phyloP scores from a whole-genome alignment of 2,113 vertebrate species.

The Nerophis lumbriciformis region DNA sequence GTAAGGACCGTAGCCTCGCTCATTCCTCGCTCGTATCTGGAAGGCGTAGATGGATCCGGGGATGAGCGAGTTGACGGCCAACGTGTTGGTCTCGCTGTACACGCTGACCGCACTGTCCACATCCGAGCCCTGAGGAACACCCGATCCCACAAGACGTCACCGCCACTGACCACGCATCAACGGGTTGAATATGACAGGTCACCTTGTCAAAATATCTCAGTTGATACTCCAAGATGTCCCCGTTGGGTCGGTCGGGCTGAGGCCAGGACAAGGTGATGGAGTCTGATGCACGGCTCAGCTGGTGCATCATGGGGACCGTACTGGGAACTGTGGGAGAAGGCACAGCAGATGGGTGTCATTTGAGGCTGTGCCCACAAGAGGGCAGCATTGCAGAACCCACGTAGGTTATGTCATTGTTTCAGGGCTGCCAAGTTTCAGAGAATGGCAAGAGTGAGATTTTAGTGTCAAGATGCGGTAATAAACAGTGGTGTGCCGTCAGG shows the following conservation, averaged over 20 bases:
- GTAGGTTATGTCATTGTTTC: neutral
- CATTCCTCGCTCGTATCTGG: slow-evolving; percentile 90
- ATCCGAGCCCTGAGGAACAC: slow-evolving; percentile 80
- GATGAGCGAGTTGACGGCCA: slow-evolving; percentile 79
- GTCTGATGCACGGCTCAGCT: slow-evolving; percentile 83
- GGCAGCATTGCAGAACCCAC: slow-evolving; percentile 42
- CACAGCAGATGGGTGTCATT: neutral
- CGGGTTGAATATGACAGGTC: neutral
- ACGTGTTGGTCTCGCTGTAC: slow-evolving; percentile 92
- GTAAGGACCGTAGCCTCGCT: slow-evolving; percentile 86
- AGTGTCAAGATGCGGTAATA: too few species aligned
- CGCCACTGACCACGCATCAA: too few species aligned
- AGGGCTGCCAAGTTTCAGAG: too few species aligned
- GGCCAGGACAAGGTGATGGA: slow-evolving; percentile 97
- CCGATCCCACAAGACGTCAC: too few species aligned
- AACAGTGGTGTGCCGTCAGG: too few species aligned
- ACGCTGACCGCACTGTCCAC: slow-evolving; percentile 85
- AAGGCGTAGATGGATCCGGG: slow-evolving; percentile 95
- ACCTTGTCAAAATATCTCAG: slow-evolving; percentile 95
- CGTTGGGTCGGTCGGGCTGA: slow-evolving; percentile 89
- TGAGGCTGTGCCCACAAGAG: slow-evolving; percentile 44
- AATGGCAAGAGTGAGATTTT: too few species aligned
- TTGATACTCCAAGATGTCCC: slow-evolving; percentile 93
- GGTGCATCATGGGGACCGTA: slow-evolving; percentile 89
- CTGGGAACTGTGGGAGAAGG: slow-evolving; percentile 79